Evolutionary conservation across 1,140 invertebrate genomes (phyloP).

Genomic region (Grapholita molesta): DNA sequence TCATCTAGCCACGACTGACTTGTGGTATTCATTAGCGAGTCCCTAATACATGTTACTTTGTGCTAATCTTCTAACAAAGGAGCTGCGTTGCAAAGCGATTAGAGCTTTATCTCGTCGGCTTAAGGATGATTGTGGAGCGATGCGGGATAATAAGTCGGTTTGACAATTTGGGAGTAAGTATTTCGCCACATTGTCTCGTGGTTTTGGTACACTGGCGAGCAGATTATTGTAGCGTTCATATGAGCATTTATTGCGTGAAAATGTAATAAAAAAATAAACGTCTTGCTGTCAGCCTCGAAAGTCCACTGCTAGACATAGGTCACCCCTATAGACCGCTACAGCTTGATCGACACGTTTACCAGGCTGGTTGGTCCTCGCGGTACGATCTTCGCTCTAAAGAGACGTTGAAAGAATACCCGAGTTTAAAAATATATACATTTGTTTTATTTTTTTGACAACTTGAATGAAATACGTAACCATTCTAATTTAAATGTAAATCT

Average conservation of each 20-base stretch:
- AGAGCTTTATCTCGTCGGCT: background rate
- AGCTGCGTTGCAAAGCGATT: conserved; percentile 22
- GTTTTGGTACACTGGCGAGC: background rate
- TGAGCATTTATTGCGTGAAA: background rate
- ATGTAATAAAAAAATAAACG: background rate
- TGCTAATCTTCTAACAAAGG: conserved; percentile 60
- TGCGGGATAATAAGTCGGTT: conserved; percentile 41
- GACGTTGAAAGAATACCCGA: too few species aligned
- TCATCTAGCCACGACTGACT: conserved; percentile 33
- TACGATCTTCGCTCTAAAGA: too few species aligned
- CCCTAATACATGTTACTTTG: conserved; percentile 63
- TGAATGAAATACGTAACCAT: too few species aligned
- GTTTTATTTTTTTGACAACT: too few species aligned
- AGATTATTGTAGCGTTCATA: background rate
- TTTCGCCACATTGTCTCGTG: conserved; percentile 49
- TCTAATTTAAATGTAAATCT: too few species aligned
- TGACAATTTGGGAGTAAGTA: conserved; percentile 43
- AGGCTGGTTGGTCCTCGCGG: too few species aligned
- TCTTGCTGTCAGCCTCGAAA: background rate
- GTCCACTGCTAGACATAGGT: too few species aligned
- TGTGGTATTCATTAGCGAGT: conserved; percentile 58
- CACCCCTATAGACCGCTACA: too few species aligned
- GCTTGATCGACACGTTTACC: too few species aligned
- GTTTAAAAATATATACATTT: too few species aligned
- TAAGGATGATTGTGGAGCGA: conserved; percentile 20